Percentiles rank a stretch among this genome's conserved stretches.
phyloP scores from a whole-genome alignment of 2,113 vertebrate genomes.

The Ptilorrhoa leucosticta region DNA sequence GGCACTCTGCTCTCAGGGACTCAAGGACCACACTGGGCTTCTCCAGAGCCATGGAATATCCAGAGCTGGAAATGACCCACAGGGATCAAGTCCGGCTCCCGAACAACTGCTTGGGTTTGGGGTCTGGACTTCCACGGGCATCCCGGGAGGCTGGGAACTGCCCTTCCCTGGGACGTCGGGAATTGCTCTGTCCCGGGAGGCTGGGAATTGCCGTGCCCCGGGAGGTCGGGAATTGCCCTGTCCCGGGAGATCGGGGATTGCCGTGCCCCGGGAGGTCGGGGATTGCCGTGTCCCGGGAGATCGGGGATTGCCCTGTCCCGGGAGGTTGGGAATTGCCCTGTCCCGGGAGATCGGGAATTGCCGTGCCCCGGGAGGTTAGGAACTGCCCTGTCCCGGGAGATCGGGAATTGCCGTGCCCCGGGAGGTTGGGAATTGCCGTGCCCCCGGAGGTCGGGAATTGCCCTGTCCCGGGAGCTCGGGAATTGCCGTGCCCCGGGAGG shows the following conservation, averaged over 20 bases:
- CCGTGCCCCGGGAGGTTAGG: too few relatives aligned
- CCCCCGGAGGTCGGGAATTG: not conserved
- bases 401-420: not conserved
- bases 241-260: not conserved
- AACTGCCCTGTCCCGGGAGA: too few relatives aligned
- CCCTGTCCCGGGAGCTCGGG: too few relatives aligned
- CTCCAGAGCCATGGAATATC: fast-evolving
- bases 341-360: not conserved
- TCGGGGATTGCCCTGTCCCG: too few relatives aligned
- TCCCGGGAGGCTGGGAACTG: not conserved
- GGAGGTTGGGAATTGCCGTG: not conserved
- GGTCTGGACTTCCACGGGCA: fast-evolving
- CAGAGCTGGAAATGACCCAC: not conserved
- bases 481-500: too few relatives aligned
- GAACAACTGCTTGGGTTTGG: not conserved
- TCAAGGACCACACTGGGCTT: fast-evolving
- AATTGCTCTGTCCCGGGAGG: not conserved
- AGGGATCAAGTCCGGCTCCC: fast-evolving
- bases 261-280: not conserved
- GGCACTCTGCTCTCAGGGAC: fast-evolving
- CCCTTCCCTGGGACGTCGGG: not conserved
- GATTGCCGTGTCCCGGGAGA: not conserved
- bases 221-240: not conserved
- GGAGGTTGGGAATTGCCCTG: not conserved
- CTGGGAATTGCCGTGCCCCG: too few relatives aligned